Percentiles rank a stretch among this genome's conserved stretches.
Evolutionary conservation across 2,113 vertebrate genomes (phyloP).

Genomic region (Sisor rabdophorus): DNA sequence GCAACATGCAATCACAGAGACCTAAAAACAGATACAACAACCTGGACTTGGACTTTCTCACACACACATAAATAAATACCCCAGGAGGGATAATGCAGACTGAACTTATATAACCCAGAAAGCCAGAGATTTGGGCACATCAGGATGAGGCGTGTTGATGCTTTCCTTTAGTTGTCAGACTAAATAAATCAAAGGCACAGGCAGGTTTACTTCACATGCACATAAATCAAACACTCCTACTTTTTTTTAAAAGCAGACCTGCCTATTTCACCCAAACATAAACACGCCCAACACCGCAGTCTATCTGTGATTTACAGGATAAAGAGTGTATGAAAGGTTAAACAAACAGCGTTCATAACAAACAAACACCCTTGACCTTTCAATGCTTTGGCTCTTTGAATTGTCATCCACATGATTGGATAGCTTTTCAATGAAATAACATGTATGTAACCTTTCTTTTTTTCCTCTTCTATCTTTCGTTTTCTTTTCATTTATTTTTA

Average conservation of each 20-base stretch:
- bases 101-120: background rate
- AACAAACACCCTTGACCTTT: conserved; percentile 19
- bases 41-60: background rate
- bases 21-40: conserved; percentile 8
- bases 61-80: background rate
- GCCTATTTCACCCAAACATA: conserved; percentile 28
- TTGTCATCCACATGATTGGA: conserved; percentile 6
- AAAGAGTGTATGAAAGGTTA: conserved; percentile 29
- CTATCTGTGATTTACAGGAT: conserved; percentile 4
- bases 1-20: conserved; percentile 45
- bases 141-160: conserved; percentile 9
- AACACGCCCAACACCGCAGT: conserved; percentile 22
- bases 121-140: background rate
- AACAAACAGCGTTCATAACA: conserved; percentile 18
- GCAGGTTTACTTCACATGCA: conserved; percentile 18
- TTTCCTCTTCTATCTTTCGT: conserved; percentile 3
- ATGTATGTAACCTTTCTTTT: conserved; percentile 5
- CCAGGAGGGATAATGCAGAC: background rate
- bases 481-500: background rate
- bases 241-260: conserved; percentile 21
- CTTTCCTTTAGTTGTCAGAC: conserved; percentile 24
- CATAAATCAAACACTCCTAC: conserved; percentile 32
- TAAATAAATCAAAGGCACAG: conserved; percentile 24
- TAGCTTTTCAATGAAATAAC: background rate
- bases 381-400: conserved; percentile 21